Base-by-base conservation (phyloP, 2,888 invertebrate species). In the Osedax frankpressi region DNA sequence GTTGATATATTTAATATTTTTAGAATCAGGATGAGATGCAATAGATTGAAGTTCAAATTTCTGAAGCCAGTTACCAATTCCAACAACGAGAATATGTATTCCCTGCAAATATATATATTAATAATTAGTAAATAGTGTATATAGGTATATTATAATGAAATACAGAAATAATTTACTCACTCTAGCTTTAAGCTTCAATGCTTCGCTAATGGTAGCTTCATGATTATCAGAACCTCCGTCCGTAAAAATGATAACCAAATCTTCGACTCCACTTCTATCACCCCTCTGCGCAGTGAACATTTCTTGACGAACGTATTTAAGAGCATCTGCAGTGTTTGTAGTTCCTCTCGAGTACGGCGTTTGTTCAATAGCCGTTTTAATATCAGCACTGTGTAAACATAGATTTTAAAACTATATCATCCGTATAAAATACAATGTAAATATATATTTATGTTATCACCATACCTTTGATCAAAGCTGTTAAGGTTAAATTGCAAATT, bases 201-300 rank as follows among this genome's bases (percentile, higher is more conserved):
- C 69, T 30, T 69, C 29, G 29, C 6, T 69, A n/a, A 69, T 30
- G 29, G 72, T 72, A 26, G 25, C 59, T 30, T 71, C 3, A 30
- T 29, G 62, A 29, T 74, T 71, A 26, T 71, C 30, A 24, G 74
- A 74, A 3, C 71, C 71, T 11, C 75, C 75, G 70, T 75, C 75
- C 30, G 75, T 75, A 25, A 75, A 11, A 11, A 75, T 70, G n/a
- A 75, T 67, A 2, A 73, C 73, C 25, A 75, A 19, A 62, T 75
- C 70, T 67, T 68, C 28, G 2, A 72, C 62, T 3, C 72, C 60
- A 14, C 30, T 63, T 19, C 75, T 71, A 27, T 74, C 70, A n/a
- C 75, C 75, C 28, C 70, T 72, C 14, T 6, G 11, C n/a, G n/a
- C 19, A 2, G 30, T 30, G 70, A 59, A 73, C 72, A 63, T 63